Conservation (phyloP, 2,113 vertebrate genomes). For the Epinephelus lanceolatus region DNA sequence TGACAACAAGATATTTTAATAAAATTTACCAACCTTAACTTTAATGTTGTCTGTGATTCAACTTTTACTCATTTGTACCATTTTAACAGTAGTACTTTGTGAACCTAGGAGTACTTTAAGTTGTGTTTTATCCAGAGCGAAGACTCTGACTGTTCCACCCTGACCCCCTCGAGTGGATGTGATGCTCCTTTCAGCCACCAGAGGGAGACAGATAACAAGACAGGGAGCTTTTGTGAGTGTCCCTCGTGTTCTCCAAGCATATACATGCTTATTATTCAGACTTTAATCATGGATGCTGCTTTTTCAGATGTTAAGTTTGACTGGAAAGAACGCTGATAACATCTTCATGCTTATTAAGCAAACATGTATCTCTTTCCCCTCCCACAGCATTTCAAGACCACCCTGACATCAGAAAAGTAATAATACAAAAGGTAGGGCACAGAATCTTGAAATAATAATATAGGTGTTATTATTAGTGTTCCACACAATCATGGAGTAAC, state of each 20-base stretch:
- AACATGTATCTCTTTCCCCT: not conserved
- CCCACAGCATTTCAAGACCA: conserved; percentile 52
- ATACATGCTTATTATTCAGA: too few relatives aligned
- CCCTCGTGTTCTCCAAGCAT: not conserved
- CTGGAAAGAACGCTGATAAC: not conserved
- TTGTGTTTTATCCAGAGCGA: conserved; percentile 83
- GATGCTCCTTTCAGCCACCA: conserved; percentile 64
- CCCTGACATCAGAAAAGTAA: conserved; percentile 59
- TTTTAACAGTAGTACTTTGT: conserved; percentile 72
- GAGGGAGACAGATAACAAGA: conserved; percentile 71
- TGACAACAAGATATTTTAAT: too few relatives aligned
- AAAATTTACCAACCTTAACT: too few relatives aligned
- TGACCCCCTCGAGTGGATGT: conserved; percentile 66
- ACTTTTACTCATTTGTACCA: not conserved
- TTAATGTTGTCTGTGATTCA: not conserved
- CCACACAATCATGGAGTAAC: not conserved
- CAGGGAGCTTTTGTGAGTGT: conserved; percentile 50
- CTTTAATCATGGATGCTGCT: too few relatives aligned
- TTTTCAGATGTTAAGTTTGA: not conserved
- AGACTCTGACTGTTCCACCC: conserved; percentile 78
- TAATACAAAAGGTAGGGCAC: conserved; percentile 69
- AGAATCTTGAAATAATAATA: not conserved
- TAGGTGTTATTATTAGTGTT: not conserved
- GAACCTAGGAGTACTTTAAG: conserved; percentile 78
- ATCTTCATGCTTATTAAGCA: not conserved